Evolutionary conservation across 2,797 vertebrate species (phyloP), one percentile per base, ranked within the genome.

Genomic region (Pseudomugil gertrudae): DNA sequence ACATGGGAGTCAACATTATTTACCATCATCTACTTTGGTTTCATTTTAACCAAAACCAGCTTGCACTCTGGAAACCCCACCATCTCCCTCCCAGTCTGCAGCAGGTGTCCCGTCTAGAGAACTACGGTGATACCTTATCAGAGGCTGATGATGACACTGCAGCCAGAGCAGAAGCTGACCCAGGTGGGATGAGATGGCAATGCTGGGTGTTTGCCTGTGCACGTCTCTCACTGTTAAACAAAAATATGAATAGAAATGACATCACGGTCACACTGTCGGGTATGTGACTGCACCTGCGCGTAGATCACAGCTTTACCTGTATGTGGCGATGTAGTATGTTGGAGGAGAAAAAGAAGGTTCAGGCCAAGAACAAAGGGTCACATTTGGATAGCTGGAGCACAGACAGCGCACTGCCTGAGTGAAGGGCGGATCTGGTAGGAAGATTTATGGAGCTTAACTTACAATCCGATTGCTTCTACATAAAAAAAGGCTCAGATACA

Each of bases 361-460:
- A 19, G 80, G 67, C 93, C 93, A 94, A 43, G 87, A 90, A 69
- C 94, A 95, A 8, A 90, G 9, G 1, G 89, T 91, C 38, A 43
- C 26, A 5, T 90, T 68, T 0, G 94, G 94, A 54, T 92, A 94
- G 50, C 74, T 89, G 0, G 87, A 47, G 48, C 91, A 93, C 84
- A 90, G 78, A 76, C 94, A 95, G 4, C 52, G 56, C 64, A 94
- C 87, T 2, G 24, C 24, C 4, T 89, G 92, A 63, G n/a, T 5
- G 9, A 80, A 19, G 14, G 74, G 84, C 27, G 70, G 59, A 68
- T 76, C 93, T 93, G 72, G 56, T 13, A 58, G 53, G 17, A 35
- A 21, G 0, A 40, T 0, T 9, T 11, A 51, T 21, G 11, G 21
- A 62, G 43, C 30, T n/a, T 9, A 24, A 26, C 15, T 23, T 55